Conservation (phyloP, 1,140 invertebrate genomes). For the Meteorus sp. region DNA sequence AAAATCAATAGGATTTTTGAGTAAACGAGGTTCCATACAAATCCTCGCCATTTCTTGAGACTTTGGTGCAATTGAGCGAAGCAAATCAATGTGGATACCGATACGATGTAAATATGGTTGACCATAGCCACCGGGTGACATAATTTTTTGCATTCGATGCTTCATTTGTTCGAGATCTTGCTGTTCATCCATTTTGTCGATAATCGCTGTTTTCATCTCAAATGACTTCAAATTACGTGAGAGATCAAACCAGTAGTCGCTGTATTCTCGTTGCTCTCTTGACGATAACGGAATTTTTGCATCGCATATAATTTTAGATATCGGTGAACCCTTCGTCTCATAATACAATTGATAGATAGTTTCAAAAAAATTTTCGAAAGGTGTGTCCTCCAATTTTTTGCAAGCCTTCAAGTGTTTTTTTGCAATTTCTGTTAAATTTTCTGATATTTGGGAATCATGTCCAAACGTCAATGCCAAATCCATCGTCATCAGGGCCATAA, state of each 20-base stretch:
- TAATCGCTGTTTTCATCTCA: constrained; percentile 19
- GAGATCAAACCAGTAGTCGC: constrained; percentile 41
- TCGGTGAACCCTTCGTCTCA: constrained; percentile 31
- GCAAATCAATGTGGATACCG: constrained; percentile 36
- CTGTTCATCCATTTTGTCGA: too few species aligned
- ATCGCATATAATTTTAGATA: constrained; percentile 40
- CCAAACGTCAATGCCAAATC: constrained; percentile 46
- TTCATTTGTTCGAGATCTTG: constrained; percentile 28
- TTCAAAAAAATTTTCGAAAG: constrained; percentile 35
- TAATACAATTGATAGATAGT: constrained; percentile 40
- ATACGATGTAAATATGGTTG: constrained; percentile 42
- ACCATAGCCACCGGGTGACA: constrained; percentile 29
- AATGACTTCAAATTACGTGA: constrained; percentile 21
- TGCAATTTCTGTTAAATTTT: constrained; percentile 41
- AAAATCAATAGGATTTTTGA: constrained; percentile 41
- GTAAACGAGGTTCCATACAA: constrained; percentile 33
- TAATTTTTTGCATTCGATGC: constrained; percentile 31
- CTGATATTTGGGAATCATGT: constrained; percentile 31
- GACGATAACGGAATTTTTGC: constrained; percentile 36
- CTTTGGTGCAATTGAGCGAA: constrained; percentile 37
- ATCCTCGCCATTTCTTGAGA: constrained; percentile 26
- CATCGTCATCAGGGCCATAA: constrained; percentile 41
- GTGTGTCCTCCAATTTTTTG: constrained; percentile 36
- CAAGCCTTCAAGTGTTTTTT: constrained; percentile 42
- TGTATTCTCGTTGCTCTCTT: constrained; percentile 37